Conservation (phyloP, 2,888 invertebrate species). For the Eulithis testata region DNA sequence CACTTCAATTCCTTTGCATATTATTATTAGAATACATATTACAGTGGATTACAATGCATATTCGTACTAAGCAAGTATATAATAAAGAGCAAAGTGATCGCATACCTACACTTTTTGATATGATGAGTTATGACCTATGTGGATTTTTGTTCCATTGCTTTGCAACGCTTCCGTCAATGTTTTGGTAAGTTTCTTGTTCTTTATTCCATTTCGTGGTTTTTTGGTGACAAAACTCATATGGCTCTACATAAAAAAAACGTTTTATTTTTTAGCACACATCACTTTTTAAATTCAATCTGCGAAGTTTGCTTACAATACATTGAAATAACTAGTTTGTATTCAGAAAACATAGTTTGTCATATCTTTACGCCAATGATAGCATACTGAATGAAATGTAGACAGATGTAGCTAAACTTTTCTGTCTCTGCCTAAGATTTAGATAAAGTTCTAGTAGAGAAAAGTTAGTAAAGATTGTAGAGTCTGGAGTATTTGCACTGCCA, state of each 20-base stretch:
- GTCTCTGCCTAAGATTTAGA: background rate
- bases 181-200: too few species aligned
- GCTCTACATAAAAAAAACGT: too few species aligned
- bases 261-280: background rate
- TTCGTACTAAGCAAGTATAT: too few species aligned
- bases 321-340: slow-evolving; percentile 10
- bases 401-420: background rate
- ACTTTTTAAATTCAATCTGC: background rate
- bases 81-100: too few species aligned
- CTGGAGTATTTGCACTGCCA: background rate
- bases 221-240: too few species aligned
- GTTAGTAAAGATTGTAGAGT: background rate
- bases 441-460: background rate
- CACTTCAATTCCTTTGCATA: slow-evolving; percentile 36
- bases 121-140: too few species aligned
- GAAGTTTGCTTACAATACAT: slow-evolving; percentile 6
- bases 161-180: too few species aligned
- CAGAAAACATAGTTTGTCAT: slow-evolving; percentile 14
- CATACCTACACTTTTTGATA: too few species aligned
- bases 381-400: background rate
- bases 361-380: slow-evolving; percentile 6
- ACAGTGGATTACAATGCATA: too few species aligned
- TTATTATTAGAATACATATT: slow-evolving; percentile 4
- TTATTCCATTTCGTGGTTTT: too few species aligned
- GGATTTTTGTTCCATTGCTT: too few species aligned